These are phyloP conservation scores for Catotricha subobsoleta DNA, from an alignment of 2,888 invertebrate genomes.

Conservation along the genomic window DNA sequence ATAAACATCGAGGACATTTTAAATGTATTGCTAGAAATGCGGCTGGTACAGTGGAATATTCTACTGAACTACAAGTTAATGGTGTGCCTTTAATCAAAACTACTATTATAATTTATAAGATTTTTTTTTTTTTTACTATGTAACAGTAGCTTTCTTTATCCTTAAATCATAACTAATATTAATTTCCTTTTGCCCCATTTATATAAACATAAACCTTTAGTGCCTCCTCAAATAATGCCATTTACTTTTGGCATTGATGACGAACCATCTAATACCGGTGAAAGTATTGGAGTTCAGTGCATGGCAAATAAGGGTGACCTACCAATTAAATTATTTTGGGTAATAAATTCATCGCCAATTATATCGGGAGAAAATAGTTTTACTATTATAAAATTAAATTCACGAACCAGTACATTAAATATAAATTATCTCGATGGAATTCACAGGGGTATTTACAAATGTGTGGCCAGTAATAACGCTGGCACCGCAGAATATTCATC, in stretches of 20 bases:
- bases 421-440: conserved; percentile 36
- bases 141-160: too few species aligned
- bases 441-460: conserved; percentile 58
- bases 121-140: too few species aligned
- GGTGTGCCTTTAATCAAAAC: too few species aligned
- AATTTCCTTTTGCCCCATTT: too few species aligned
- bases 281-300: conserved; percentile 49
- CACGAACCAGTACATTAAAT: conserved; percentile 4
- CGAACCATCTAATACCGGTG: conserved; percentile 49
- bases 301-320: conserved; percentile 60
- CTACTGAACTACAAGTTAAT: conserved; percentile 24
- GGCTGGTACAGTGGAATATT: conserved; percentile 36
- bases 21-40: conserved; percentile 54
- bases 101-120: too few species aligned
- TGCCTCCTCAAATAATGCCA: conserved; percentile 45
- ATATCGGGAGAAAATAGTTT: conserved; percentile 33
- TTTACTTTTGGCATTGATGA: conserved; percentile 44
- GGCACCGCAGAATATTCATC: conserved; percentile 33
- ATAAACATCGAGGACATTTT: conserved; percentile 53
- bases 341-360: conserved; percentile 31
- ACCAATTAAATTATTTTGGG: conserved; percentile 61
- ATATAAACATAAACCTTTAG: conserved; percentile 26
- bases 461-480: conserved; percentile 46
- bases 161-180: too few species aligned
- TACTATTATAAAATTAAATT: conserved; percentile 9